Evolutionary conservation across 2,113 vertebrate species (phyloP), one percentile per base, ranked within the genome.

Genomic region (Smithornis capensis): DNA sequence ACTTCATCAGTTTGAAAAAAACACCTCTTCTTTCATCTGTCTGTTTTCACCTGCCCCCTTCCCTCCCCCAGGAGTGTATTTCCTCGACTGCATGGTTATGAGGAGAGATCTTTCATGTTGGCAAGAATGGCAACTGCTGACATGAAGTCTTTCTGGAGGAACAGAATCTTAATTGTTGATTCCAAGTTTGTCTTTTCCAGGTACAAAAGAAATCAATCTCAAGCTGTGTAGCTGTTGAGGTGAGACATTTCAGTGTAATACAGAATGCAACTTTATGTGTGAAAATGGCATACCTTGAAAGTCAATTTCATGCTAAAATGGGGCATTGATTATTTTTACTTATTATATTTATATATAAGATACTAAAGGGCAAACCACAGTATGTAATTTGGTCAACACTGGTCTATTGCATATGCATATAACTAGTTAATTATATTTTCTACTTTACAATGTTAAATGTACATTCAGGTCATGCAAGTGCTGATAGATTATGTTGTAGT

Each of bases 181-280:
- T 94, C 42, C 35, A 74, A 92, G 40, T 94, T 92, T 94, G 77
- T 95, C 53, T 82, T 95, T 95, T 95, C 68, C 60, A 92, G 83
- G 74, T 81, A 79, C 56, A 86, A 92, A 92, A 94, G 81, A 92
- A 95, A 97, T 96, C 87, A 95, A 5, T 94, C 92, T 96, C 85
- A 77, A 77, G 38, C 74, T 82, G 88, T 55, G 67, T 71, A 68
- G 40, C 85, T 91, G 42, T 91, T 85, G 90, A 95, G 65, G 87
- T 52, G 52, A 96, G 78, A 90, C 6, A 52, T 83, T 94, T 95
- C 78, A 73, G 57, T 62, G 33, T 60, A 92, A 87, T 73, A 78
- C 27, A 62, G 67, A 96, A 83, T 56, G n/a, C 40, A 91, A 81
- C 64, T 95, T 89, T 78, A 74, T 74, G 38, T 83, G 64, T 71